Percentiles rank a stretch among this genome's conserved stretches.
Conservation (phyloP, 2,888 invertebrate genomes). For the Mechanitis messenoides region DNA sequence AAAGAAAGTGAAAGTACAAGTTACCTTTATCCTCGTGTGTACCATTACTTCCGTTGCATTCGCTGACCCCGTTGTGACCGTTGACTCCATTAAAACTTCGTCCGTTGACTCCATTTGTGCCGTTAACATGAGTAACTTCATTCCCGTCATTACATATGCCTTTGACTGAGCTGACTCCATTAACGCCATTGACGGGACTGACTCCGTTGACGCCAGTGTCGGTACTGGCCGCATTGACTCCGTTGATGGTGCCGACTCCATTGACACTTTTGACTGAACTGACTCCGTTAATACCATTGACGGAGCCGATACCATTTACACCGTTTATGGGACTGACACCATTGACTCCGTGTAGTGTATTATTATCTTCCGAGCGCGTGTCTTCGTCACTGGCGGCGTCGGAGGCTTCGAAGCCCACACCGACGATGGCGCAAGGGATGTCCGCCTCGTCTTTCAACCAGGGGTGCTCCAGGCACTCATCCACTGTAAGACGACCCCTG, state of each 20-base stretch:
- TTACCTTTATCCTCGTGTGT: conserved; percentile 58
- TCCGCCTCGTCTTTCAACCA: conserved; percentile 85
- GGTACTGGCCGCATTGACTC: conserved; percentile 37
- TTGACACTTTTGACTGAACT: conserved; percentile 38
- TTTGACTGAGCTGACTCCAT: conserved; percentile 33
- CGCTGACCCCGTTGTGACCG: conserved; percentile 37
- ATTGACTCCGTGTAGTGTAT: conserved; percentile 34
- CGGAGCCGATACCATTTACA: conserved; percentile 33
- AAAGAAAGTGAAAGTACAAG: neutral
- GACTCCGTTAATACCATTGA: conserved; percentile 34
- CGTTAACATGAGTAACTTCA: conserved; percentile 42
- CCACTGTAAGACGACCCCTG: conserved; percentile 92
- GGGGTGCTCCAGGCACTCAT: conserved; percentile 91
- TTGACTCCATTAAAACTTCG: conserved; percentile 26
- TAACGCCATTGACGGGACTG: conserved; percentile 34
- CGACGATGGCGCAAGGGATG: conserved; percentile 70
- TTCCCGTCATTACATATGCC: conserved; percentile 4
- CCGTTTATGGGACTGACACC: conserved; percentile 36
- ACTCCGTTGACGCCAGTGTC: conserved; percentile 40
- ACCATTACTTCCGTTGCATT: conserved; percentile 49
- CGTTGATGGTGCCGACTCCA: conserved; percentile 35
- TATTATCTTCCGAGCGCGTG: conserved; percentile 37
- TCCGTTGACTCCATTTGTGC: conserved; percentile 57
- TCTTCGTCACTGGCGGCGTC: conserved; percentile 50
- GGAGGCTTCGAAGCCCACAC: conserved; percentile 54